phyloP scores from a whole-genome alignment of 2,113 vertebrate species.

The Elachura formosa region DNA sequence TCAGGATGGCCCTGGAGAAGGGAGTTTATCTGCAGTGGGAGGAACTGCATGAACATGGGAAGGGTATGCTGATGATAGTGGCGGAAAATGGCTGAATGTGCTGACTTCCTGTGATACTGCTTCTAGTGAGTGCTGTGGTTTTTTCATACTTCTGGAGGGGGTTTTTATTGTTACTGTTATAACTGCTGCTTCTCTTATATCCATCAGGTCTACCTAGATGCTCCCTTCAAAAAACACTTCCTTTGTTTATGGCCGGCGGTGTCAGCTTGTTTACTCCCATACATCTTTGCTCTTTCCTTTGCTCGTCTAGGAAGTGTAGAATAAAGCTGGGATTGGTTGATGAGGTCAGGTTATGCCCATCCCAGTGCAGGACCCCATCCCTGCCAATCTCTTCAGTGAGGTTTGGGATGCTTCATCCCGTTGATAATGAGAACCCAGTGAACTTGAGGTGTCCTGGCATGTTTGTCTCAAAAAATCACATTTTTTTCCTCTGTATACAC shows the following conservation, averaged over 20 bases:
- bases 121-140: neutral
- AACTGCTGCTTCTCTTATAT: neutral
- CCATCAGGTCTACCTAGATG: neutral
- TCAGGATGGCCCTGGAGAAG: neutral
- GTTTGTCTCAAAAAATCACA: neutral
- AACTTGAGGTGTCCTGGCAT: fast-evolving
- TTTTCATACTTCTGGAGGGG: neutral
- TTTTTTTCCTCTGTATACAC: neutral
- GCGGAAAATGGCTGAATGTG: fast-evolving
- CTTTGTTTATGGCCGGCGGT: neutral
- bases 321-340: neutral
- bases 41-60: neutral
- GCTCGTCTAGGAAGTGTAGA: neutral
- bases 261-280: neutral
- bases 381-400: neutral
- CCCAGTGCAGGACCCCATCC: fast-evolving
- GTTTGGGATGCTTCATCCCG: neutral
- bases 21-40: neutral
- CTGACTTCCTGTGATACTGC: neutral
- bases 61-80: neutral
- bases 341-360: neutral
- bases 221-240: neutral
- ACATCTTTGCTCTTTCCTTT: neutral
- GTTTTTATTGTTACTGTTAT: neutral
- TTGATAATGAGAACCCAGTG: neutral